Conservation (phyloP, 2,797 vertebrate genomes). For the Poeciliopsis turneri region DNA sequence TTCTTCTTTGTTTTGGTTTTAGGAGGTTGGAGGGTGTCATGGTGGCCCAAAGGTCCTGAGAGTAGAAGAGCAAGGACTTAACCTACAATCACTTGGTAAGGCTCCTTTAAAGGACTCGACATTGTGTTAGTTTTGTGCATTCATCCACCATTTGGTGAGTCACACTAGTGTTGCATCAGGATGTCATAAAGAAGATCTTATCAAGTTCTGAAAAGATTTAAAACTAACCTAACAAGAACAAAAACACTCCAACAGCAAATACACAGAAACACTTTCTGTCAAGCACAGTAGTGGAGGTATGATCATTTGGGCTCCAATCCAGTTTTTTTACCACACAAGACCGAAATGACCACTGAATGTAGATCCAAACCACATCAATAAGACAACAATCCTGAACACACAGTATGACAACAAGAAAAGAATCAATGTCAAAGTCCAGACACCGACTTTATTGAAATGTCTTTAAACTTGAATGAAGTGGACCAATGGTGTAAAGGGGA, state of each 20-base stretch:
- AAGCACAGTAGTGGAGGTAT: background rate
- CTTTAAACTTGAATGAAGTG: background rate
- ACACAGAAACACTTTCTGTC: background rate
- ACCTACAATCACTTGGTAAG: slow-evolving; percentile 58
- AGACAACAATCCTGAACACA: background rate
- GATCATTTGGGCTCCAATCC: background rate
- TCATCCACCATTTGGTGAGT: background rate
- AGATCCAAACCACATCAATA: background rate
- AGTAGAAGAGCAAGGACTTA: slow-evolving; percentile 26
- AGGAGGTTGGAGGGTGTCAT: slow-evolving; percentile 64
- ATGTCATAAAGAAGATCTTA: background rate
- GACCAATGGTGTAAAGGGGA: no score
- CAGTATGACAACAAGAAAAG: no score
- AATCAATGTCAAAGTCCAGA: background rate
- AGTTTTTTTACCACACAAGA: background rate
- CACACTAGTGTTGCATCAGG: background rate
- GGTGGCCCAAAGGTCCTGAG: slow-evolving; percentile 49
- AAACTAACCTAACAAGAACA: background rate
- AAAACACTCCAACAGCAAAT: background rate
- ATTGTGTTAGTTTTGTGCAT: background rate
- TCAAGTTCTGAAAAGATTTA: background rate
- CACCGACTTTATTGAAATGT: background rate
- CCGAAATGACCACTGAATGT: background rate
- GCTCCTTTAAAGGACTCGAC: background rate
- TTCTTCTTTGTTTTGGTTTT: slow-evolving; percentile 45